Base-by-base conservation (phyloP, 2,797 vertebrate species). In the Sciaenops ocellatus region DNA sequence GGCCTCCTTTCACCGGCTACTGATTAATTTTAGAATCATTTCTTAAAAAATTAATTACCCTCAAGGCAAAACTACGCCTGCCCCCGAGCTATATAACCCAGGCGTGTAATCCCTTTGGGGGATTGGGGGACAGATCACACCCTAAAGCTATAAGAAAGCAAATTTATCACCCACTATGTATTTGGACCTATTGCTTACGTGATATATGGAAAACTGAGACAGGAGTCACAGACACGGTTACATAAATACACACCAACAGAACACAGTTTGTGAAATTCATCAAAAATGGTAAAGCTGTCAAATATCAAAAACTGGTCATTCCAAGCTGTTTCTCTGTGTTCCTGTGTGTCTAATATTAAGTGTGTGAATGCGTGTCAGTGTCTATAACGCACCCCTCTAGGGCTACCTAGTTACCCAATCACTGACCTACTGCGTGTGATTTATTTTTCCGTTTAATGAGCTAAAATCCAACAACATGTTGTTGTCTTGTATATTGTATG, bases 31-130 rank as follows among this genome's bases (percentile, higher is more conserved):
- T 84, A 75, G 66, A 84, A 41, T 56, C 0, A 10, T 84, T 68
- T 72, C 72, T 76, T 1, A 62, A 73, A 38, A 85, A 73, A 91
- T 89, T 56, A 34, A 91, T 87, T 50, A 85, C 24, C 62, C 69
- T 77, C 60, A 57, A 83, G 80, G 79, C 78, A 78, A 83, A 89
- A 71, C 44, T 84, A 76, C 82, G 77, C 68, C 82, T 75, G 2
- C 55, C 71, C 62, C 68, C 3, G 1, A 80, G 85, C 79, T 73
- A 65, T 61, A 30, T 69, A 77, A 73, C 59, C 56, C 16, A 61
- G n/a, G 67, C 57, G 3, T 69, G 13, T 64, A n/a, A 76, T 62
- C 82, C 55, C 61, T 78, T 34, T 38, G 24, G 72, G 73, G 73
- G 69, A 34, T 30, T 1, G 10, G 42, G n/a, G 60, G 74, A 38